Evolutionary conservation across 1,140 invertebrate genomes (phyloP), one percentile per base, ranked within the genome.

Genomic region (Pachypeltis micranthus): DNA sequence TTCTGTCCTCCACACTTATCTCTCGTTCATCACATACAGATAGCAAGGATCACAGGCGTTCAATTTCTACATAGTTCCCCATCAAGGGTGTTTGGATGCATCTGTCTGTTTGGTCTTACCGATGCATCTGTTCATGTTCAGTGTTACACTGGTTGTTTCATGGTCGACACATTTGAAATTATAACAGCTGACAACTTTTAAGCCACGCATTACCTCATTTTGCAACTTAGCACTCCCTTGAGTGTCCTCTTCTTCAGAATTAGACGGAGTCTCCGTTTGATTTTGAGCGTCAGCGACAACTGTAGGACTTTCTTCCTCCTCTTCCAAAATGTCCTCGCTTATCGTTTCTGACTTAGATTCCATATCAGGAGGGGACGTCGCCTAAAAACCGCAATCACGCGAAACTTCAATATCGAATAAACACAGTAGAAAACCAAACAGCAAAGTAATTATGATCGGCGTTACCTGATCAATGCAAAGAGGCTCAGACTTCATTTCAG

Each of bases 341-440:
- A 56, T 56, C 16, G 23, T 24, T 44, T 64, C 56, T 2, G 57
- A 54, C 57, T 64, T 54, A 19, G 26, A 24, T 16, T 58, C 47
- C 29, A 24, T 34, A 10, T 2, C 31, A 2, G 72, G 80, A 2
- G 79, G 78, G 1, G 79, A 80, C 0, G 78, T 79, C 19, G 76
- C 81, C 72, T 83, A 81, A 51, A 78, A 79, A 61, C 73, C 61
- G 67, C 74, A 73, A 58, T 65, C 23, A 51, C 14, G 2, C 55
- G 3, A 24, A 0, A 44, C 57, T 54, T 67, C 63, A 61, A 67
- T 56, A 21, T 59, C 14, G 34, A 21, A 65, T 59, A 16, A 29
- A 51, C 25, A 65, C 31, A 44, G n/a, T 44, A 51, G n/a, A 51
- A 51, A 4, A 23, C 24, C 24, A 51, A 51, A 2, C n/a, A n/a